Evolutionary conservation across 2,888 invertebrate genomes (phyloP), one percentile per base, ranked within the genome.

Genomic region (Caenorhabditis sp.): DNA sequence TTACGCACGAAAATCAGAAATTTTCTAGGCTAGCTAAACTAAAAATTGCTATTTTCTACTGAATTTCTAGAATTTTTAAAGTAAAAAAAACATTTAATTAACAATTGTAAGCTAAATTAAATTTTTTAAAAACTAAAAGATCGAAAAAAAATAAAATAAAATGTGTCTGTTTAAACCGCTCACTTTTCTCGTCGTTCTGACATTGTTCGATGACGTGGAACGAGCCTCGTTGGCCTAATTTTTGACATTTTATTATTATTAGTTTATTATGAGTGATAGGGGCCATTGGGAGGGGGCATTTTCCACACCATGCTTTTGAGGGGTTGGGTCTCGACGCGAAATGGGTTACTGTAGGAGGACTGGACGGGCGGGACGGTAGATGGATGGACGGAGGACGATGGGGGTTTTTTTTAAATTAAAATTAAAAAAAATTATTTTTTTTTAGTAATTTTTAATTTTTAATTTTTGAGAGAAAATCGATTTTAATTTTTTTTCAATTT

Each of bases 111-210:
- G 55, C 26, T 55, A 40, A 55, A 13, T 6, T 32, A 32, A 40
- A 40, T 11, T 40, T 40, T 55, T 15, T 26, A 32, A 32, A 6
- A 55, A 9, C 4, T 9, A 13, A 26, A 2, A 15, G 40, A 40
- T 3, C 13, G 15, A 60, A 40, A 26, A 61, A 24, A 55, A 64
- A 26, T 26, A 47, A 26, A 26, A 35, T 47, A 22, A 53, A 61
- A 11, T n/a, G 50, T 35, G 22, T 58, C 47, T 28, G 28, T 28
- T 13, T 53, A 55, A 67, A 55, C 18, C 32, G 76, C 81, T 77
- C 77, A 84, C 84, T 76, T 79, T 84, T 84, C 44, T 84, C 84
- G 51, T 84, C 84, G 67, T 47, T 40, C 53, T 67, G 71, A 32
- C 22, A 18, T 56, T 70, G 70, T 76, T 80, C 80, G 51, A 50